phyloP scores from a whole-genome alignment of 2,797 vertebrate genomes.

The Brachyalestes nurse region DNA sequence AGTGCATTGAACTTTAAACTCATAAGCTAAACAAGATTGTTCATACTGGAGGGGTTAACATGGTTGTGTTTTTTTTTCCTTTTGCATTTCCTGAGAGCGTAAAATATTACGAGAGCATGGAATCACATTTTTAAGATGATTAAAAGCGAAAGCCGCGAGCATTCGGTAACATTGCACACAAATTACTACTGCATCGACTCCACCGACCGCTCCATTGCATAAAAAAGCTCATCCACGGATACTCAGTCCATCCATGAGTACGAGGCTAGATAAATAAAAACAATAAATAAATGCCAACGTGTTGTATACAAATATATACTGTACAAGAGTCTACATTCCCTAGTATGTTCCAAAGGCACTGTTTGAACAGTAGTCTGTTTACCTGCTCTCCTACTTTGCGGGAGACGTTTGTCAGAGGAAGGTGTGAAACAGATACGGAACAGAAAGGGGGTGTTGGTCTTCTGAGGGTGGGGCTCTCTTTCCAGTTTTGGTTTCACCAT shows the following conservation, averaged over 20 bases:
- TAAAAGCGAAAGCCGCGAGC: conserved; percentile 47
- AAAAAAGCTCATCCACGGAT: conserved; percentile 20
- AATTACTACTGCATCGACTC: neutral
- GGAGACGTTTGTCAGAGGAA: conserved; percentile 36
- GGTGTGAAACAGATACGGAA: conserved; percentile 43
- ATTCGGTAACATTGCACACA: neutral
- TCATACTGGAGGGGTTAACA: conserved; percentile 10
- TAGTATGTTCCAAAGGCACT: conserved; percentile 83
- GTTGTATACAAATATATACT: conserved; percentile 55
- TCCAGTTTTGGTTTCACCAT: conserved; percentile 39
- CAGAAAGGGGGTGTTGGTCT: neutral
- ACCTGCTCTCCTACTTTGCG: conserved; percentile 56
- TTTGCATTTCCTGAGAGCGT: conserved; percentile 75
- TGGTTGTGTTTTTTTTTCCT: neutral
- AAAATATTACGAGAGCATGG: conserved; percentile 53
- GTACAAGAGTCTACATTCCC: conserved; percentile 76
- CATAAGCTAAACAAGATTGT: neutral
- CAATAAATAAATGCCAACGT: conserved; percentile 60
- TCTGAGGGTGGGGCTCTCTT: neutral
- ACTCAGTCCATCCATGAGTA: conserved; percentile 19
- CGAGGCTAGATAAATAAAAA: conserved; percentile 57
- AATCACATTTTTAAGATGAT: conserved; percentile 32
- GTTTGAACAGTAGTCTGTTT: conserved; percentile 77
- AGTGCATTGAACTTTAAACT: conserved; percentile 37
- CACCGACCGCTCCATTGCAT: neutral